These are phyloP conservation scores for Petrocephalus sullivani DNA, from an alignment of 2,797 vertebrate species.

Conservation along the genomic window DNA sequence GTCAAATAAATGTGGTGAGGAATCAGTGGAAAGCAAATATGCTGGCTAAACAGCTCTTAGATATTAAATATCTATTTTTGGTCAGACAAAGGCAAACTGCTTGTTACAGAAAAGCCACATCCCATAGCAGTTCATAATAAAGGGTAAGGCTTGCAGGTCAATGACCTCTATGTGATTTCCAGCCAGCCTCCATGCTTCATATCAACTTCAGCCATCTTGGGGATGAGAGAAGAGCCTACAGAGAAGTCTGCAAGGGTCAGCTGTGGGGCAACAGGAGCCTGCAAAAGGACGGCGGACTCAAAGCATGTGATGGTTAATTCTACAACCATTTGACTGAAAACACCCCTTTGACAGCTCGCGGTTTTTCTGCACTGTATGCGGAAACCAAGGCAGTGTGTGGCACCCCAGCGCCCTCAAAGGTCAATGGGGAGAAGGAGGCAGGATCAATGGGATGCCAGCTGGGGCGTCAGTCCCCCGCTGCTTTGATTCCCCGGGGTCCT, in stretches of 20 bases:
- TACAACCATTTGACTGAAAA: slow-evolving; percentile 33
- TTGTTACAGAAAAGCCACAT: neutral
- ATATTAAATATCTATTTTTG: neutral
- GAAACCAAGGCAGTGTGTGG: neutral
- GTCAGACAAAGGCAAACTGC: neutral
- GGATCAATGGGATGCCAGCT: neutral
- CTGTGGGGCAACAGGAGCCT: slow-evolving; percentile 42
- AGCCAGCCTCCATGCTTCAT: neutral
- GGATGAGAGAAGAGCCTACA: neutral
- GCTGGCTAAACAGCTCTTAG: slow-evolving; percentile 22
- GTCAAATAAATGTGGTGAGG: slow-evolving; percentile 11
- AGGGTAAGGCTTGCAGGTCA: neutral
- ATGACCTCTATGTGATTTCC: neutral
- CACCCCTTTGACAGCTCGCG: neutral
- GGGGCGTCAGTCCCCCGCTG: neutral
- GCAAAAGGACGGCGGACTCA: slow-evolving; percentile 43
- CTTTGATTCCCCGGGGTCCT: neutral
- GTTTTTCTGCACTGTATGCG: neutral
- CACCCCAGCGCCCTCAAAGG: neutral
- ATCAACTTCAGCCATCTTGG: neutral
- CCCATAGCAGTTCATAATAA: neutral
- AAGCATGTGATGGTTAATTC: slow-evolving; percentile 50
- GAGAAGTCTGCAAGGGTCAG: slow-evolving; percentile 20
- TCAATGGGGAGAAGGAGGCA: neutral
- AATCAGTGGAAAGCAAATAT: neutral